phyloP scores from a whole-genome alignment of 2,888 invertebrate genomes.

The Xestia xanthographa region DNA sequence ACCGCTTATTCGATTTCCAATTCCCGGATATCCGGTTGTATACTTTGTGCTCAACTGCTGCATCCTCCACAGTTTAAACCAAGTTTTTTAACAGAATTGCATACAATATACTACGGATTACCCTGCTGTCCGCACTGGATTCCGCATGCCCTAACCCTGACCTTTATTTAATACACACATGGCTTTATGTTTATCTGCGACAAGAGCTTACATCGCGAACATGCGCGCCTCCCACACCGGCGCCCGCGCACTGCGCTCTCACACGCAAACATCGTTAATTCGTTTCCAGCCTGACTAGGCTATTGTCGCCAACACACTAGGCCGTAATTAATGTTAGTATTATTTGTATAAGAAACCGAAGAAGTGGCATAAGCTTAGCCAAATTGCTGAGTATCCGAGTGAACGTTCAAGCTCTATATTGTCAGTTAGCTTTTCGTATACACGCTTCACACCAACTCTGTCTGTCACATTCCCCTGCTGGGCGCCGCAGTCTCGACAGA shows the following conservation, averaged over 20 bases:
- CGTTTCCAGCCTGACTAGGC: slow-evolving; percentile 9
- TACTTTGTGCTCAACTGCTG: neutral
- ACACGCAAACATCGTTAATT: slow-evolving; percentile 13
- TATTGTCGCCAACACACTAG: slow-evolving; percentile 22
- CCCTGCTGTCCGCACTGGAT: neutral
- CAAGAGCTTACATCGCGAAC: slow-evolving; percentile 34
- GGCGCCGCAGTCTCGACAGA: too few species aligned
- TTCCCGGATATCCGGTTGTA: neutral
- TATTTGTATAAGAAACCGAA: neutral
- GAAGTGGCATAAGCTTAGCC: neutral
- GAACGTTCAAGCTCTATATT: neutral
- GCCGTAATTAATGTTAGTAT: neutral
- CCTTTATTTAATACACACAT: neutral
- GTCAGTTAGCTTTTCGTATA: neutral
- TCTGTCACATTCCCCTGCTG: neutral
- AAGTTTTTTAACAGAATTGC: neutral
- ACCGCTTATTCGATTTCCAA: neutral
- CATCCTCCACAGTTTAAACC: neutral
- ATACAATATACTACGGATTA: neutral
- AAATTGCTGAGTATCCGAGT: neutral
- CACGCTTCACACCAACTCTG: neutral
- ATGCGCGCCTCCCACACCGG: slow-evolving; percentile 47
- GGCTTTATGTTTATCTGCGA: slow-evolving; percentile 33
- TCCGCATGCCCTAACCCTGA: too few species aligned
- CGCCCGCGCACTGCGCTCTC: slow-evolving; percentile 37